A percentile compares a stretch with the other conserved stretches of the same genome.
Conservation (phyloP, 2,797 vertebrate species). For the Epinephelus malabaricus region DNA sequence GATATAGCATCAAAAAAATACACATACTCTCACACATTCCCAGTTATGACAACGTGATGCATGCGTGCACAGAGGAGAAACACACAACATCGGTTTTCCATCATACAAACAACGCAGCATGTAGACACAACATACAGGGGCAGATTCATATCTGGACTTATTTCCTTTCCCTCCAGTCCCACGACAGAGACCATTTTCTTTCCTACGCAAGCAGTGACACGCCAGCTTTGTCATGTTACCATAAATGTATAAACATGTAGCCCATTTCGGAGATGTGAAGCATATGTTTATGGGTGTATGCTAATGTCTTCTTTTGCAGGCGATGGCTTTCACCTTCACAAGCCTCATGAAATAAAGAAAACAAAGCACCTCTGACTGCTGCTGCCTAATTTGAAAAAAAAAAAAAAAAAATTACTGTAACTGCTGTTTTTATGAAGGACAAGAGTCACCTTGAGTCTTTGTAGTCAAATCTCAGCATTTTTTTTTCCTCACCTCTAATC, state of each 20-base stretch:
- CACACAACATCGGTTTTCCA: constrained; percentile 6
- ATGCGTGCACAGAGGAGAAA: neutral
- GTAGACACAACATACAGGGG: constrained; percentile 20
- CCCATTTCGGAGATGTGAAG: neutral
- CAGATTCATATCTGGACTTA: constrained; percentile 64
- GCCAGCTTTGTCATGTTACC: constrained; percentile 19
- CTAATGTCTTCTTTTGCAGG: neutral
- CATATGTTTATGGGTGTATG: neutral
- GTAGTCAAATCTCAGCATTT: constrained; percentile 47
- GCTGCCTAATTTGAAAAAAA: neutral
- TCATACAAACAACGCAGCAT: constrained; percentile 31
- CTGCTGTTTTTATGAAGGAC: constrained; percentile 14
- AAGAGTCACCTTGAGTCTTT: constrained; percentile 71
- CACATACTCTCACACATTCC: neutral
- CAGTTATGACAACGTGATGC: neutral
- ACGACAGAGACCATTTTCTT: constrained; percentile 1
- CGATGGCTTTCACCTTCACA: constrained; percentile 19
- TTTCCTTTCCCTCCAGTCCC: constrained; percentile 48
- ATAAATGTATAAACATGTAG: neutral
- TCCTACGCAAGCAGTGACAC: constrained; percentile 14
- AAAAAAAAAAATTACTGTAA: too few species aligned
- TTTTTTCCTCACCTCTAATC: constrained; percentile 55
- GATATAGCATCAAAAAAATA: neutral
- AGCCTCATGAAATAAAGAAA: neutral
- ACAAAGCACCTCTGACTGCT: neutral